Evolutionary conservation across 1,140 invertebrate species (phyloP).

Genomic region (Drosophila ironensis): DNA sequence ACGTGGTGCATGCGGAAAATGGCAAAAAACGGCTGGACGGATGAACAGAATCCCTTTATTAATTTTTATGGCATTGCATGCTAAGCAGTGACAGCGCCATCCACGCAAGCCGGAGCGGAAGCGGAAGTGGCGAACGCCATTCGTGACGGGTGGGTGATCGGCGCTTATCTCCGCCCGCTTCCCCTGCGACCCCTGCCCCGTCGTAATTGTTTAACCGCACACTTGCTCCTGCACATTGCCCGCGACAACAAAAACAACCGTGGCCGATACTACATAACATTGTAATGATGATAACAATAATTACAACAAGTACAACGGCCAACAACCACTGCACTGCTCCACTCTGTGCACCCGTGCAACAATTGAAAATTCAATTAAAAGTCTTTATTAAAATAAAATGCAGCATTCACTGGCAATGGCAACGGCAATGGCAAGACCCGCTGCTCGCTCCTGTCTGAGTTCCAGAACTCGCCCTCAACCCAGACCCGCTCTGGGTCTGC

Average conservation of each 20-base stretch:
- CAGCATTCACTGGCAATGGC: conserved; percentile 47
- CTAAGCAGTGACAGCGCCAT: conserved; percentile 48
- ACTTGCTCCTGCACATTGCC: conserved; percentile 48
- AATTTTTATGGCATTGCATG: conserved; percentile 38
- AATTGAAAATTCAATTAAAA: conserved; percentile 81
- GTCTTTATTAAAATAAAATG: conserved; percentile 80
- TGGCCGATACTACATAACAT: conserved; percentile 51
- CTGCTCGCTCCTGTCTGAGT: conserved; percentile 1
- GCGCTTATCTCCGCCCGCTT: conserved; percentile 18
- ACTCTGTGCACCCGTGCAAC: conserved; percentile 39
- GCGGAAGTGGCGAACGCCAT: conserved; percentile 74
- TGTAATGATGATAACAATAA: conserved; percentile 66
- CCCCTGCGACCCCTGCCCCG: not conserved
- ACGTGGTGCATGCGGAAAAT: conserved; percentile 24
- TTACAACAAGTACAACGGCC: conserved; percentile 43
- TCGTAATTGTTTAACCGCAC: conserved; percentile 70
- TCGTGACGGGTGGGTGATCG: conserved; percentile 30
- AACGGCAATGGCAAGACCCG: conserved; percentile 25
- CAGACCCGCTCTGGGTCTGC: conserved; percentile 24
- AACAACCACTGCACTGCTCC: conserved; percentile 27
- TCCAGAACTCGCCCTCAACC: conserved; percentile 8
- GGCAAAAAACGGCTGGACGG: conserved; percentile 3
- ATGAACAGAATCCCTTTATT: conserved; percentile 38
- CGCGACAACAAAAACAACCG: conserved; percentile 1
- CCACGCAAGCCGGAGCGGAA: conserved; percentile 32